Evolutionary conservation across 1,140 invertebrate species (phyloP).

Genomic region (Dryas iulia): DNA sequence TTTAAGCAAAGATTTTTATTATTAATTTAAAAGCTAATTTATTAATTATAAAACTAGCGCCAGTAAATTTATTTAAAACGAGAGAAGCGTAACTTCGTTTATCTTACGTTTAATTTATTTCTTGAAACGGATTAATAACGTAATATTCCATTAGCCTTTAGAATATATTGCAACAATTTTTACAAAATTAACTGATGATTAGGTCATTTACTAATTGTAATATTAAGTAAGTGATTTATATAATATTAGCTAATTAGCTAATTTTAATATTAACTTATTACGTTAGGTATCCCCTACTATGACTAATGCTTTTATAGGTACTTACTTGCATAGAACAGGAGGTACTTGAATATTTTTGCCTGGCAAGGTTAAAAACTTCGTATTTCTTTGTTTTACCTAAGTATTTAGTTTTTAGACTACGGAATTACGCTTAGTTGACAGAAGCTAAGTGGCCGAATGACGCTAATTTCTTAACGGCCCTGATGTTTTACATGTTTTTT

Average conservation of each 20-base stretch:
- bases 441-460: constrained; percentile 67
- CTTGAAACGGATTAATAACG: too few species aligned
- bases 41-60: too few species aligned
- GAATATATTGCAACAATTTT: too few species aligned
- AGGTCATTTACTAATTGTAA: neutral
- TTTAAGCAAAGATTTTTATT: too few species aligned
- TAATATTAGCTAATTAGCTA: neutral
- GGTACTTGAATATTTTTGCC: neutral
- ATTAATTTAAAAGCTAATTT: too few species aligned
- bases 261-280: neutral
- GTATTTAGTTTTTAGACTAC: constrained; percentile 55
- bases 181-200: too few species aligned
- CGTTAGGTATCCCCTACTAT: neutral
- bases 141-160: too few species aligned
- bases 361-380: constrained; percentile 60
- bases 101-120: too few species aligned
- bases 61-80: too few species aligned
- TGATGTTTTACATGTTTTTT: constrained; percentile 53
- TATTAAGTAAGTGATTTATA: neutral
- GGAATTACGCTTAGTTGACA: constrained; percentile 75
- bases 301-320: neutral
- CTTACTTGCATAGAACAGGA: neutral
- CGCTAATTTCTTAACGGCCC: constrained; percentile 56
- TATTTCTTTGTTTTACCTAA: constrained; percentile 66
- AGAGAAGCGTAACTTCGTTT: too few species aligned